Conservation (phyloP, 2,888 invertebrate species). For the Patella depressa region DNA sequence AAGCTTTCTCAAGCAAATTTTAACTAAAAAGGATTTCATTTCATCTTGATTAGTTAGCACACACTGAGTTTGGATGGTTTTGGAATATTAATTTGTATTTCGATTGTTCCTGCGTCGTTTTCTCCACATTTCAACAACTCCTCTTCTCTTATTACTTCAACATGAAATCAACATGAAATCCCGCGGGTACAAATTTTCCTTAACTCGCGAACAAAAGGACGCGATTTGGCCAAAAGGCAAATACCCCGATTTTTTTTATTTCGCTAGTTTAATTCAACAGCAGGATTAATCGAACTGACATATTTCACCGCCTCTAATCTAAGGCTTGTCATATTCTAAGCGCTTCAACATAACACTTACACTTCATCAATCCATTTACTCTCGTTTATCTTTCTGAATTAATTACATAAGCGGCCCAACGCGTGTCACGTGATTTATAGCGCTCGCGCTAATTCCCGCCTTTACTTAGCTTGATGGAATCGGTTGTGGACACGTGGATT, state of each 20-base stretch:
- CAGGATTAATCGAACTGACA: neutral
- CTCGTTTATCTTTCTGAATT: neutral
- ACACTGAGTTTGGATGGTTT: conserved; percentile 15
- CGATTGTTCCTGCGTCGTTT: conserved; percentile 21
- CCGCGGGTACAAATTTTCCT: conserved; percentile 16
- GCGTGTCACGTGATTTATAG: neutral
- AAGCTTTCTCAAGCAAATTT: neutral
- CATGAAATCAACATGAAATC: conserved; percentile 16
- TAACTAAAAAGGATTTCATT: conserved; percentile 15
- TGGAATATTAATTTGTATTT: conserved; percentile 26
- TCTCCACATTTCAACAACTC: conserved; percentile 16
- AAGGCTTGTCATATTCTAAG: neutral
- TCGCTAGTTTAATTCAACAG: neutral
- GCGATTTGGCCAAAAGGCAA: conserved; percentile 20
- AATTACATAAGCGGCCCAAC: conserved; percentile 4
- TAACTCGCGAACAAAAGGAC: conserved; percentile 21
- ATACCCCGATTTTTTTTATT: neutral
- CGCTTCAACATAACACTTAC: neutral
- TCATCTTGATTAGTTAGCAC: conserved; percentile 19
- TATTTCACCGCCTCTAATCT: conserved; percentile 10
- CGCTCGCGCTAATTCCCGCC: no score
- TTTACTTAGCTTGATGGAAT: no score
- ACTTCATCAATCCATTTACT: neutral
- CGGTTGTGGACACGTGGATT: no score
- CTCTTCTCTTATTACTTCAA: neutral